Base-by-base conservation (phyloP, 2,888 invertebrate genomes). In the Hofmannophila pseudospretella region DNA sequence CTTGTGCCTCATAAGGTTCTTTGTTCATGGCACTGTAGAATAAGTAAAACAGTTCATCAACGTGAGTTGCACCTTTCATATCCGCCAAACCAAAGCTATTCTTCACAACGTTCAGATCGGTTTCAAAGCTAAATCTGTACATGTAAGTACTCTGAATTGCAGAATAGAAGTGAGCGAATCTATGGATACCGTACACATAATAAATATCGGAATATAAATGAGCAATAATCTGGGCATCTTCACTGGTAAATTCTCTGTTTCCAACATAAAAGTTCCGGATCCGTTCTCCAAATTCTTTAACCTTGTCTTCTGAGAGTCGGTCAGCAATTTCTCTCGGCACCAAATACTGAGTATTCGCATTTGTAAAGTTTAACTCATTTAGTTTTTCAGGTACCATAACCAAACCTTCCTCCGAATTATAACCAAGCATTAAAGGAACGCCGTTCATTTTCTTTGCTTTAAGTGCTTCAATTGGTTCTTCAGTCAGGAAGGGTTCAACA, bases 1-100 rank as follows among this genome's bases (percentile, higher is more conserved):
- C 53, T 7, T 57, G 51, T 1, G 61, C 41, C 34, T 50, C 47
- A 11, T 73, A 73, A 9, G 49, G 42, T 25, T 69, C 61, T 31
- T 64, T 58, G 16, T 60, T 64, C 0, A 40, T 29, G 7, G 64
- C 60, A 22, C 67, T 68, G 31, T 71, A 78, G 38, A 88, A 88
- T 3, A 81, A 30, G 47, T 88, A 88, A 26, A 73, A 74, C 8
- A 88, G 11, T 1, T 88, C 88, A 39, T 89, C 88, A 0, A 74
- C 80, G 30, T 89, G 88, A 16, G 71, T 68, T 0, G 75, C 79
- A 0, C 88, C 88, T 23, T 62, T 47, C 27, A 68, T 41, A 3
- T 60, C 34, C 0, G 42, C 32, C 10, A 37, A 39, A 0, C 44
- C 46, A 0, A 44, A 23, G 0, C 44, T 12, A 4, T 23, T 42